phyloP scores from a whole-genome alignment of 2,797 vertebrate genomes.

The Cyprinella venusta region DNA sequence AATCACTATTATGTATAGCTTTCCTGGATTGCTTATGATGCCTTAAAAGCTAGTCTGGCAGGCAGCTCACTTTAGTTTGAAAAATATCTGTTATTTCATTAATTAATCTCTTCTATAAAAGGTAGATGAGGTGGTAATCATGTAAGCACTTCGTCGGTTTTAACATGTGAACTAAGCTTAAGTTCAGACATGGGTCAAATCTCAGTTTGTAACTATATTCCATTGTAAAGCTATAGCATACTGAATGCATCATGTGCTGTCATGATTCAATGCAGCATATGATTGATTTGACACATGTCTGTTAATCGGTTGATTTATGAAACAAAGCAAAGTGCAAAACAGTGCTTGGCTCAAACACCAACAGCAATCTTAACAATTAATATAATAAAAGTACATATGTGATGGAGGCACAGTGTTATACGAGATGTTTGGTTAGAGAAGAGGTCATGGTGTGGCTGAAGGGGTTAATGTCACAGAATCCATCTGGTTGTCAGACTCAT shows the following conservation, averaged over 20 bases:
- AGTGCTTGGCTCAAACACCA: background rate
- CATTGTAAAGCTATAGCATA: background rate
- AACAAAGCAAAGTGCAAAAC: slow-evolving; percentile 8
- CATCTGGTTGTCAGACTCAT: background rate
- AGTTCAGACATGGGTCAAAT: slow-evolving; percentile 23
- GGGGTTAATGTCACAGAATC: slow-evolving; percentile 26
- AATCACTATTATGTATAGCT: background rate
- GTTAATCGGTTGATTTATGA: slow-evolving; percentile 1
- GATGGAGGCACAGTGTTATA: background rate
- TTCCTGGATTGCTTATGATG: background rate
- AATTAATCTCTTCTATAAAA: background rate
- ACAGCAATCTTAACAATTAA: background rate
- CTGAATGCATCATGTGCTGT: background rate
- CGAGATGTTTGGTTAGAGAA: background rate
- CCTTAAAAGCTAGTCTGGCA: background rate
- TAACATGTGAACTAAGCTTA: slow-evolving; percentile 22
- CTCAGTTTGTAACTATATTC: background rate
- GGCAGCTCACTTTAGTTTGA: slow-evolving; percentile 13
- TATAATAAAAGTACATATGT: background rate
- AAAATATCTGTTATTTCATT: background rate
- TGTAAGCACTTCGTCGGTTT: slow-evolving; percentile 38
- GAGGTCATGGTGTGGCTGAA: slow-evolving; percentile 16
- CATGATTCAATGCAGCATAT: background rate
- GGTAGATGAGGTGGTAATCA: slow-evolving; percentile 19
- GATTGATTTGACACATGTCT: slow-evolving; percentile 27